These are phyloP conservation scores for Pogonomyrmex barbatus DNA, from an alignment of 1,140 invertebrate species.

Conservation along the genomic window DNA sequence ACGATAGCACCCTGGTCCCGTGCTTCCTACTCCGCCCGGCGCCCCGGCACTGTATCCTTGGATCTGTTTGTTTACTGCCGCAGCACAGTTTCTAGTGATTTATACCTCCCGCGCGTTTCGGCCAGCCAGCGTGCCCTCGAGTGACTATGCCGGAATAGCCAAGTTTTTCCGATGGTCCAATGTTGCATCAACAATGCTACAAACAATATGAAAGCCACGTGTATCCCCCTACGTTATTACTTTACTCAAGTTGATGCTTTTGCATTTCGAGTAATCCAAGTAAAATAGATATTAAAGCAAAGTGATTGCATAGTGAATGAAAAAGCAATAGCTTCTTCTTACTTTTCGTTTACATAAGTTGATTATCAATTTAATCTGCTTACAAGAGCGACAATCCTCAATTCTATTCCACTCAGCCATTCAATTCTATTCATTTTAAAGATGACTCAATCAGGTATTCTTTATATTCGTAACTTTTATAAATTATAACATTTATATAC, in stretches of 20 bases:
- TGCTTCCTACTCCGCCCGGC: constrained; percentile 21
- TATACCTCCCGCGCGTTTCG: constrained; percentile 48
- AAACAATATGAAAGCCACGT: constrained; percentile 48
- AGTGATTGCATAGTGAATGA: not conserved
- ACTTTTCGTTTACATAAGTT: not conserved
- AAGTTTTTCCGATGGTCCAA: constrained; percentile 52
- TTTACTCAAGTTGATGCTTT: constrained; percentile 36
- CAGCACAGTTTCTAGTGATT: constrained; percentile 62
- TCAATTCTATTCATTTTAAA: not conserved
- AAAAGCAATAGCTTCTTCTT: not conserved
- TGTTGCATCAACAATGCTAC: constrained; percentile 44
- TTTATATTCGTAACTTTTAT: not conserved
- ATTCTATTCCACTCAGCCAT: not conserved
- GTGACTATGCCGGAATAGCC: constrained; percentile 41
- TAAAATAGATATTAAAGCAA: constrained; percentile 24
- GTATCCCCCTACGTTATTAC: constrained; percentile 43
- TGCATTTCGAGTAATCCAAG: constrained; percentile 8
- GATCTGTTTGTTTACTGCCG: constrained; percentile 70
- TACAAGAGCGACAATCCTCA: not conserved
- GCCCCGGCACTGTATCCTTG: constrained; percentile 61
- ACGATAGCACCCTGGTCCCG: constrained; percentile 49
- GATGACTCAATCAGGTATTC: not conserved
- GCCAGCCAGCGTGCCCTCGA: constrained; percentile 54
- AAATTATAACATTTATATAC: not conserved
- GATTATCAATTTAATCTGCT: not conserved